These are phyloP conservation scores for Cosmorhoe ocellata DNA, from an alignment of 2,888 invertebrate genomes.

Conservation along the genomic window DNA sequence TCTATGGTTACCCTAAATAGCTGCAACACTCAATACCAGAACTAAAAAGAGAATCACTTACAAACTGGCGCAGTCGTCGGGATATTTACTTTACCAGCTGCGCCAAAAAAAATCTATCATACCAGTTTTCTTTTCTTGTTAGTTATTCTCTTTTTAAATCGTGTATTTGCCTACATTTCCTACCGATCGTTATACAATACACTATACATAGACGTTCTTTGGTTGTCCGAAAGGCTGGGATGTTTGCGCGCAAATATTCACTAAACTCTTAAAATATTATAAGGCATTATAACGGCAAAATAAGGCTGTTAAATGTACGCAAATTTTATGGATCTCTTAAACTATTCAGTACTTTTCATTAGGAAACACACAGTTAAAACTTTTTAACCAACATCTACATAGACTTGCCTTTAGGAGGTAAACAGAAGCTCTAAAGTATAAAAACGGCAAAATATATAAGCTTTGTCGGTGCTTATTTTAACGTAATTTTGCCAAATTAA, in stretches of 20 bases:
- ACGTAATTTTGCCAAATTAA: no score
- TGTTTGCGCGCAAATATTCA: slow-evolving; percentile 48
- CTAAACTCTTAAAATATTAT: slow-evolving; percentile 14
- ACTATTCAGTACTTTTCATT: slow-evolving; percentile 22
- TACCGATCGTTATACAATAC: slow-evolving; percentile 44
- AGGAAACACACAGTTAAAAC: slow-evolving; percentile 5
- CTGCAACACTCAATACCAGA: slow-evolving; percentile 42
- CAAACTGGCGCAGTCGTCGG: slow-evolving; percentile 10
- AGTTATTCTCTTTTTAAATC: slow-evolving; percentile 10
- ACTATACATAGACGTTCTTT: slow-evolving; percentile 55
- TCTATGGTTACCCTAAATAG: slow-evolving; percentile 41
- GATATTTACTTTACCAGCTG: not conserved
- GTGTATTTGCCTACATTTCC: slow-evolving; percentile 42
- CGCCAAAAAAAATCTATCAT: not conserved
- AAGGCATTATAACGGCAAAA: slow-evolving; percentile 24
- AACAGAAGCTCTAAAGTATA: no score
- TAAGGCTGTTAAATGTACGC: slow-evolving; percentile 14
- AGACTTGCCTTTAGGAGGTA: no score
- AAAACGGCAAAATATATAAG: no score
- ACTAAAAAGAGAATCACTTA: slow-evolving; percentile 15
- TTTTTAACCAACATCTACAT: not conserved
- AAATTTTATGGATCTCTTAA: slow-evolving; percentile 16
- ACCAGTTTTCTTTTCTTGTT: not conserved
- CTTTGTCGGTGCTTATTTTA: no score
- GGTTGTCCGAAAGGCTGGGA: slow-evolving; percentile 50